Conservation (phyloP, 2,888 invertebrate species). For the Perdita meconis region DNA sequence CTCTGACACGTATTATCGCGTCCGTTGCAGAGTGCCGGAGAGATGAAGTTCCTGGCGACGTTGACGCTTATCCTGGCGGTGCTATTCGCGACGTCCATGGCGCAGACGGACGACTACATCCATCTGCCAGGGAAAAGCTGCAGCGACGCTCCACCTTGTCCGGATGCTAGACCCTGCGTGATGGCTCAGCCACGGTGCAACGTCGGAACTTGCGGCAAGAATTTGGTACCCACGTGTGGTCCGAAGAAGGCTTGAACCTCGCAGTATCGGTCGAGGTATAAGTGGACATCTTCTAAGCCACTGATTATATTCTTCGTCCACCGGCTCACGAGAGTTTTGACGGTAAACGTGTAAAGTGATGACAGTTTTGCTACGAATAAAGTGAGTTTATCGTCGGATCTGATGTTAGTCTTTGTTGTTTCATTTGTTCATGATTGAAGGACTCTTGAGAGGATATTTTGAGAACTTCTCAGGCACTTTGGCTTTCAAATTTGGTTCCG, state of each 20-base stretch:
- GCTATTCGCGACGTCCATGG: slow-evolving; percentile 35
- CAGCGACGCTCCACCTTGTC: slow-evolving; percentile 73
- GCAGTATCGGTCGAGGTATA: slow-evolving; percentile 17
- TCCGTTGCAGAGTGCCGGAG: slow-evolving; percentile 2
- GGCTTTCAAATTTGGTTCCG: no score
- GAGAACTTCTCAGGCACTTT: no score
- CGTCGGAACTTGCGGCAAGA: slow-evolving; percentile 68
- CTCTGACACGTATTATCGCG: background rate
- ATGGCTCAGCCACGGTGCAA: slow-evolving; percentile 73
- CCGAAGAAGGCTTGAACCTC: slow-evolving; percentile 33
- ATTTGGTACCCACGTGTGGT: slow-evolving; percentile 72
- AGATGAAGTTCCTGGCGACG: slow-evolving; percentile 56
- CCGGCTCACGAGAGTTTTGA: slow-evolving; percentile 16
- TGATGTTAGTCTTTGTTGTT: no score
- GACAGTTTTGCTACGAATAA: background rate
- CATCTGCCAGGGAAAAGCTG: slow-evolving; percentile 75
- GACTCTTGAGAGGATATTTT: no score
- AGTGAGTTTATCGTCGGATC: background rate
- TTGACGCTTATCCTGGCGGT: slow-evolving; percentile 57
- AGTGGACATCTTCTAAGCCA: slow-evolving; percentile 23
- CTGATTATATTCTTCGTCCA: slow-evolving; percentile 30
- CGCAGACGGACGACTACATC: slow-evolving; percentile 68
- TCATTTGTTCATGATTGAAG: no score
- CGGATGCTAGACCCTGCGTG: slow-evolving; percentile 68
- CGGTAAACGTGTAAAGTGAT: background rate